Evolutionary conservation across 2,113 vertebrate species (phyloP), one percentile per base, ranked within the genome.

Genomic region (Dolichallabes microphthalmus): DNA sequence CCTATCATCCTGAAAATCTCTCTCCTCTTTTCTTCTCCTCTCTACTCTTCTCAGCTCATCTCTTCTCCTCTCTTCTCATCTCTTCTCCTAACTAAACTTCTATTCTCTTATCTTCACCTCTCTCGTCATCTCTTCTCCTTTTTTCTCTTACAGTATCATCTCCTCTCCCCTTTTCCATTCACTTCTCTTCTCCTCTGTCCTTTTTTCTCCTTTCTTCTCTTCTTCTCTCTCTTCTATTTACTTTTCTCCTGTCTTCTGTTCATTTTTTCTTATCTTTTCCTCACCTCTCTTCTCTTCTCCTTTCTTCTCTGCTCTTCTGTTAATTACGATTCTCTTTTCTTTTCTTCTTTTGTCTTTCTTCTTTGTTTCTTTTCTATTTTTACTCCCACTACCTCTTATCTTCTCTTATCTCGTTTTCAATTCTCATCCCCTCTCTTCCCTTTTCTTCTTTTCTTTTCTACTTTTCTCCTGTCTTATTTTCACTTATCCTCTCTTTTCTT

Each of bases 121-220:
- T 74, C 14, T 1, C 12, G 0, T 25, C 13, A 1, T 25, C 12
- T 25, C 12, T 52, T 20, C 12, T 53, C 1, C 4, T 53, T 0
- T 27, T 0, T 2, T 17, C 14, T n/a, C 0, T 9, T 30, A 1
- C n/a, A n/a, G n/a, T n/a, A n/a, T 1, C n/a, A 3, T 66, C 2
- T 66, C 0, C 3, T n/a, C 4, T 27, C 3, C 2, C 10, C 8
- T 22, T 6, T 45, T 39, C 19, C 20, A 0, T 32, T 35, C 30
- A 14, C 2, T 4, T 39, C 17, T 8, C 6, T 1, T 69, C 7
- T 35, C 30, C 15, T 19, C 2, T 69, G 1, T 17, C 1, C 32
- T 4, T 1, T 22, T 20, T 73, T 1, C 3, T 50, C n/a, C n/a
- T 39, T 1, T 11, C 4, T 30, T 66, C 15, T 30, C 27, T 4